Evolutionary conservation across 1,140 invertebrate genomes (phyloP), one percentile per base, ranked within the genome.

Genomic region (Bicyclus anynana): DNA sequence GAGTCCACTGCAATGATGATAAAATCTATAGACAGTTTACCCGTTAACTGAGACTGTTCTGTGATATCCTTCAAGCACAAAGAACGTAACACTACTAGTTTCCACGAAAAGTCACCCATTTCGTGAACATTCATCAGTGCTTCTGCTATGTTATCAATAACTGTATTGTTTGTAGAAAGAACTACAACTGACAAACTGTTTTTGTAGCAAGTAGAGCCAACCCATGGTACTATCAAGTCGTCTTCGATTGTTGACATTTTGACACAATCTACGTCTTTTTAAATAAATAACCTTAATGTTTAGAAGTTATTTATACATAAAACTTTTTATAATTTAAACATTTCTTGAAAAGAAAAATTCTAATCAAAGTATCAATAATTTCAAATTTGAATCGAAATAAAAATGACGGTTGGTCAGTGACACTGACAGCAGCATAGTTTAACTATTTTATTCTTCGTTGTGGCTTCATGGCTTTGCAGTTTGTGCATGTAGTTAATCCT

Each of bases 1-100:
- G 82, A 78, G 37, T 88, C 85, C 40, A 88, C 67, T n/a, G 74
- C 82, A 20, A 85, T 49, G 13, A 88, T 53, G 33, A 88, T 65
- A 53, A 87, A 84, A 53, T 88, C 85, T 26, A 88, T 79, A 54
- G 69, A 69, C 13, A 84, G 59, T 62, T 66, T 77, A 10, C 84
- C 84, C n/a, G 81, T 84, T 17, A 77, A 42, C 52, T 79, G 59
- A 1, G 74, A 76, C 38, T 74, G 70, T 66, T 62, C 76, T 2
- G 77, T 69, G 2, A 88, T 72, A 40, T 80, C 73, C 49, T 85
- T 77, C 12, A 88, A 57, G 26, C 69, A 64, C 20, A 75, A 72
- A 3, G 81, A 82, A 13, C 73, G 69, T 21, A 86, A 48, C 20
- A 80, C 64, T 18, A 69, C 59, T 6, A 88, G 53, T 64, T 84